phyloP scores from a whole-genome alignment of 2,888 invertebrate species.

The Tetrapedia diversipes region DNA sequence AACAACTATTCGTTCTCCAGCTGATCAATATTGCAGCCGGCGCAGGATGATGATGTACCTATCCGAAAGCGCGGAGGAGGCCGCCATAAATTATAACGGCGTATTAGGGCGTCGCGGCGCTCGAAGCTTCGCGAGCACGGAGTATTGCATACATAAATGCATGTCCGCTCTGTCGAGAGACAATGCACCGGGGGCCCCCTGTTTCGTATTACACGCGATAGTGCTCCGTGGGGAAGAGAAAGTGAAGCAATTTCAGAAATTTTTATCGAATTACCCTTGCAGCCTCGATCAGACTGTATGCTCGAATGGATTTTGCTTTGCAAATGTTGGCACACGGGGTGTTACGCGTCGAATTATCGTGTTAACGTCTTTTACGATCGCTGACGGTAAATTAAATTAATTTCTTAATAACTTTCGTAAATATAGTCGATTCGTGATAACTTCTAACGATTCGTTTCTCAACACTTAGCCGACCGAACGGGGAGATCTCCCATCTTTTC shows the following conservation, averaged over 20 bases:
- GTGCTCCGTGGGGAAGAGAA: not conserved
- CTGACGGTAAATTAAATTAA: no score
- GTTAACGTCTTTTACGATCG: no score
- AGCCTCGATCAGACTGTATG: no score
- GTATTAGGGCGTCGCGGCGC: conserved; percentile 44
- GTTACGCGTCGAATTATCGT: no score
- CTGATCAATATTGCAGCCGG: conserved; percentile 29
- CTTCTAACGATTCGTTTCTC: no score
- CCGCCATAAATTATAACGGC: conserved; percentile 54
- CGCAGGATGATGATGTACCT: conserved; percentile 30
- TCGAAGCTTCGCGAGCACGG: conserved; percentile 33
- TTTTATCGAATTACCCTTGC: not conserved
- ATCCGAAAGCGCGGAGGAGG: conserved; percentile 38
- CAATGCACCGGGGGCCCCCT: conserved; percentile 38
- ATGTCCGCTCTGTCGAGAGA: conserved; percentile 51
- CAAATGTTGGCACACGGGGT: no score
- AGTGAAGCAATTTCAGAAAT: conserved; percentile 29
- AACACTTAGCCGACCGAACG: no score
- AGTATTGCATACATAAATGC: conserved; percentile 73
- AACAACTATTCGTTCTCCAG: conserved; percentile 24
- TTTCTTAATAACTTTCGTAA: no score
- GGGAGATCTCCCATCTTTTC: no score
- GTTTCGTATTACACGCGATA: conserved; percentile 38
- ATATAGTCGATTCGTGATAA: no score
- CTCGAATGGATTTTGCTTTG: no score